Base-by-base conservation (phyloP, 2,888 invertebrate species). In the Cryptosula pallasiana region DNA sequence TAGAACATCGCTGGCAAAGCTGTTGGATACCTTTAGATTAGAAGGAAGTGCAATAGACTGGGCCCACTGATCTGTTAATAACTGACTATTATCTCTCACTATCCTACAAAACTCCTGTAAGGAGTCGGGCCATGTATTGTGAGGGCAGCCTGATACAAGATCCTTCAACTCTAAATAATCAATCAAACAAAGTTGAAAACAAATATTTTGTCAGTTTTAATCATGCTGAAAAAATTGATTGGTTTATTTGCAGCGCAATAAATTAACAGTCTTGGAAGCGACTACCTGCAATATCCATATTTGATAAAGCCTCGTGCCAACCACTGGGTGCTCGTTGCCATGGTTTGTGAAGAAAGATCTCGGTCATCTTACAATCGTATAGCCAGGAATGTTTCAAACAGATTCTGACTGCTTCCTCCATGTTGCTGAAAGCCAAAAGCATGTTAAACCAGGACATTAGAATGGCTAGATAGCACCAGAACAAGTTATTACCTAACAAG, bases 301-400 rank as follows among this genome's bases (percentile, higher is more conserved):
- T 45, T 13, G 9, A 13, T 16, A 45, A 45, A 13, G 25, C n/a
- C 5, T 57, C 57, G 5, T 5, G 13, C 63, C 63, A 63, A 9
- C 79, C 78, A 35, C 23, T 23, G 0, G 81, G 80, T 1, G 80
- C 75, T 1, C 76, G 73, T 23, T 76, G 74, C 77, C 78, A 78
- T 1, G 78, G 75, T 69, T 74, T 71, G 3, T 77, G 77, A 23
- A 74, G 71, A 71, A 81, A 78, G 57, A 79, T 77, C n/a, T 79
- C 73, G 35, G 80, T 82, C n/a, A 82, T 72, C 71, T 80, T 78
- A 72, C 80, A 79, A 69, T 80, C 76, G 72, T 78, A 79, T 2
- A 82, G 75, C 81, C 81, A 82, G 27, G 74, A 69, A 72, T 77
- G 76, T n/a, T 77, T 55, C 0, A 72, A 69, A 1, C 80, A 69